phyloP scores from a whole-genome alignment of 2,888 invertebrate genomes.

The Herminia tarsipennalis region DNA sequence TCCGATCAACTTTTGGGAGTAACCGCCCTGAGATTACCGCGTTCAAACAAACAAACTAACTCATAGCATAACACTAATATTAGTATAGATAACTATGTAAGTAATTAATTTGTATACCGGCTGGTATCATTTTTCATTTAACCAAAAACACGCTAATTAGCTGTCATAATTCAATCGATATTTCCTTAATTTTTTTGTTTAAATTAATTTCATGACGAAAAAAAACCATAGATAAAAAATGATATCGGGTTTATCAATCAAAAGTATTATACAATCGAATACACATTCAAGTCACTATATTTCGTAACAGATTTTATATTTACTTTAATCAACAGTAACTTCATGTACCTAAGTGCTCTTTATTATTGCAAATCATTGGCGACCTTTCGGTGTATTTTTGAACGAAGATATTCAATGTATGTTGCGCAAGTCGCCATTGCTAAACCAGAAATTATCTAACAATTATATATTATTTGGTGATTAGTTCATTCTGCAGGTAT shows the following conservation, averaged over 20 bases:
- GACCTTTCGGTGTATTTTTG: constrained; percentile 39
- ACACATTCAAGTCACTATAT: constrained; percentile 4
- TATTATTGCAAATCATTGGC: constrained; percentile 46
- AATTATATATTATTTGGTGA: constrained; percentile 17
- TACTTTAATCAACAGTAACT: constrained; percentile 11
- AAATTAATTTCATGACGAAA: no score
- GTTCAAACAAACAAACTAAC: no score
- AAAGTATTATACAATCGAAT: constrained; percentile 6
- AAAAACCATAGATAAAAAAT: background rate
- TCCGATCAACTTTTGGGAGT: no score
- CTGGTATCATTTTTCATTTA: no score
- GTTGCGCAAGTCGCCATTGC: constrained; percentile 27
- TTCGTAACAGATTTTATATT: constrained; percentile 20
- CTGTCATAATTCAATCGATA: no score
- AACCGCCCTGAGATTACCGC: no score
- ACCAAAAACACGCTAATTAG: no score
- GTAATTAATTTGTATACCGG: no score
- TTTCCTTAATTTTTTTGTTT: no score
- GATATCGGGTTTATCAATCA: background rate
- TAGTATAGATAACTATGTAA: no score
- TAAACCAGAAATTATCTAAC: constrained; percentile 28
- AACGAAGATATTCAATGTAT: constrained; percentile 29
- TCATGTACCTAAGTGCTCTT: constrained; percentile 18
- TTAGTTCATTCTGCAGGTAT: constrained; percentile 44
- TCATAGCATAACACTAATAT: no score